Conservation (phyloP, 2,113 vertebrate species). For the Scortum barcoo region DNA sequence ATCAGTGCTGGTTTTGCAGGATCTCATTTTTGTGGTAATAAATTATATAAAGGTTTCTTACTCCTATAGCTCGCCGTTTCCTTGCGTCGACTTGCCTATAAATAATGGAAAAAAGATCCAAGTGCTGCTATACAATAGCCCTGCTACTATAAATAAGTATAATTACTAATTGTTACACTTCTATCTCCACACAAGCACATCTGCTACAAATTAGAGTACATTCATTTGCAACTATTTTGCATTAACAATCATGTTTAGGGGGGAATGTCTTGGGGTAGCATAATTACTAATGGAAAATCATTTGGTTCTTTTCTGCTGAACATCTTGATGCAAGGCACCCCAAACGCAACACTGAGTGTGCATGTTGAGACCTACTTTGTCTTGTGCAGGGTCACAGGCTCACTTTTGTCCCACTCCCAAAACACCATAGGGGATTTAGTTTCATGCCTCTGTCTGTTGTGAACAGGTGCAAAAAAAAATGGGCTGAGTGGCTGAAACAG, state of each 20-base stretch:
- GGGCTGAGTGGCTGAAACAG: constrained; percentile 22
- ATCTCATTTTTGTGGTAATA: constrained; percentile 20
- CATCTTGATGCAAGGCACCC: neutral
- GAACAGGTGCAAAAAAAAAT: constrained; percentile 56
- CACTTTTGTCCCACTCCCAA: constrained; percentile 32
- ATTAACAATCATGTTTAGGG: constrained; percentile 26
- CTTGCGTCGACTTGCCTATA: constrained; percentile 26
- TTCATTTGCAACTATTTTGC: constrained; percentile 47
- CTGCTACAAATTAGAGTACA: constrained; percentile 26
- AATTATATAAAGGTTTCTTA: constrained; percentile 5
- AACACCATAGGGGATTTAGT: constrained; percentile 38
- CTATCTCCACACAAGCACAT: constrained; percentile 14
- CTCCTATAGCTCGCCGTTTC: neutral
- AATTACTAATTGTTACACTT: constrained; percentile 23
- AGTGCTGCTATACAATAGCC: neutral
- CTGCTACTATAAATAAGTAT: constrained; percentile 30
- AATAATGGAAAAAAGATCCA: constrained; percentile 13
- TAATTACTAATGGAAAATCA: constrained; percentile 36
- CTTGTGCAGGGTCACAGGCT: constrained; percentile 25
- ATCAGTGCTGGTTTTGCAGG: neutral
- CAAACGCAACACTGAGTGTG: neutral
- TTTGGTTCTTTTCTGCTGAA: neutral
- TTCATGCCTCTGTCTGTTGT: constrained; percentile 26
- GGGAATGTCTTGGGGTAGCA: constrained; percentile 29
- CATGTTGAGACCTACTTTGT: constrained; percentile 5